These are phyloP conservation scores for Agelaius tricolor DNA, from an alignment of 2,113 vertebrate genomes.

Conservation along the genomic window DNA sequence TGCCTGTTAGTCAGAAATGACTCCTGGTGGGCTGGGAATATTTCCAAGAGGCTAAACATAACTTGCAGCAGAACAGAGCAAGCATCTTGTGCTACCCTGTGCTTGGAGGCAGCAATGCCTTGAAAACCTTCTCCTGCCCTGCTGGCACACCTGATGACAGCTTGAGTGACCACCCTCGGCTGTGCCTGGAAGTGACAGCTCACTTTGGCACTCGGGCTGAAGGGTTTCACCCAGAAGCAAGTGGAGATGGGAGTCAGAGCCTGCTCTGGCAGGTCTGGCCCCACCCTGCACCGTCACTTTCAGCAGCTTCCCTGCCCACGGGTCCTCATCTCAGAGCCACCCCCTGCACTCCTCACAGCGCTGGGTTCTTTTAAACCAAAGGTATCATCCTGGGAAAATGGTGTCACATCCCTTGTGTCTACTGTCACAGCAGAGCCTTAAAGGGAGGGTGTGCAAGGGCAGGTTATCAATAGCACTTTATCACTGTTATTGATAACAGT, in stretches of 20 bases:
- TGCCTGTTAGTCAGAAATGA: constrained; percentile 18
- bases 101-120: not conserved
- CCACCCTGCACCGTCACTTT: not conserved
- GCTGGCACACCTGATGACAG: not conserved
- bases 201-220: not conserved
- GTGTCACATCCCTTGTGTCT: not conserved
- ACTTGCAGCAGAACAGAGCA: not conserved
- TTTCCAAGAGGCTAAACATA: constrained; percentile 29
- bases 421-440: not conserved
- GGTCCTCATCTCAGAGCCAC: fast-evolving
- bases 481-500: not conserved
- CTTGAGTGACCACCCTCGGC: not conserved
- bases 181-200: not conserved
- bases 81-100: not conserved
- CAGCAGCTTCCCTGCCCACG: not conserved
- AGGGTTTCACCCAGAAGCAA: not conserved
- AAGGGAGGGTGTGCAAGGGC: not conserved
- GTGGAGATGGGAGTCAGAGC: not conserved
- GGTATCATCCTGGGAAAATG: not conserved
- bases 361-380: not conserved
- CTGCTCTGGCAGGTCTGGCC: not conserved
- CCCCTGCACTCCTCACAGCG: not conserved
- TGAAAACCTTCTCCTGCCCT: not conserved
- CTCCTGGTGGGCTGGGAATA: constrained; percentile 28
- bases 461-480: not conserved